Percentiles rank a stretch among this genome's conserved stretches.
Evolutionary conservation across 2,113 vertebrate species (phyloP).

Genomic region (Calcarius ornatus): DNA sequence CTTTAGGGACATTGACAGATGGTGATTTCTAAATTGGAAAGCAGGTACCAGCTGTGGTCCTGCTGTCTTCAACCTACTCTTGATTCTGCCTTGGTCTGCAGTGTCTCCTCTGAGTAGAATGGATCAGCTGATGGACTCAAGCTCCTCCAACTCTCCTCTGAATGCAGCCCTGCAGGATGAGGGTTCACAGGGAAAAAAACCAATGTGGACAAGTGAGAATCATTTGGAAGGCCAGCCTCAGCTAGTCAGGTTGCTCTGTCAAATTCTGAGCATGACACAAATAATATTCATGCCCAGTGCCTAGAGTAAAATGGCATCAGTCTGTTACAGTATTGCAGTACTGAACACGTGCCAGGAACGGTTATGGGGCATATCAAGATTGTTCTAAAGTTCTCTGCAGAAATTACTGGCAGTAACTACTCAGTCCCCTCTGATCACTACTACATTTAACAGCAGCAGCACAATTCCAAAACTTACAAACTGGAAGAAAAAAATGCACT

Average conservation of each 20-base stretch:
- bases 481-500: not conserved
- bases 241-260: not conserved
- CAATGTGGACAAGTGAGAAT: not conserved
- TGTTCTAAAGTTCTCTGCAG: not conserved
- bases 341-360: not conserved
- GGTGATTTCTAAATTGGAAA: not conserved
- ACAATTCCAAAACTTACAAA: not conserved
- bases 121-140: not conserved
- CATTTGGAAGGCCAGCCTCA: not conserved
- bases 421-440: not conserved
- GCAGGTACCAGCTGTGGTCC: not conserved
- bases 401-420: not conserved
- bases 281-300: not conserved
- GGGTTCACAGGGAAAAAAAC: not conserved
- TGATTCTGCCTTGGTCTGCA: not conserved
- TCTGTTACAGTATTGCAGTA: not conserved
- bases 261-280: not conserved
- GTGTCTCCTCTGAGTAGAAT: not conserved
- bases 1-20: not conserved
- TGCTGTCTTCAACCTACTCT: not conserved
- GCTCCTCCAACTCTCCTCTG: not conserved
- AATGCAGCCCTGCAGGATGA: not conserved
- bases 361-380: not conserved
- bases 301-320: not conserved
- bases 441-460: not conserved